Percentiles rank a stretch among this genome's conserved stretches.
Conservation (phyloP, 2,797 vertebrate genomes). For the Thaleichthys pacificus region DNA sequence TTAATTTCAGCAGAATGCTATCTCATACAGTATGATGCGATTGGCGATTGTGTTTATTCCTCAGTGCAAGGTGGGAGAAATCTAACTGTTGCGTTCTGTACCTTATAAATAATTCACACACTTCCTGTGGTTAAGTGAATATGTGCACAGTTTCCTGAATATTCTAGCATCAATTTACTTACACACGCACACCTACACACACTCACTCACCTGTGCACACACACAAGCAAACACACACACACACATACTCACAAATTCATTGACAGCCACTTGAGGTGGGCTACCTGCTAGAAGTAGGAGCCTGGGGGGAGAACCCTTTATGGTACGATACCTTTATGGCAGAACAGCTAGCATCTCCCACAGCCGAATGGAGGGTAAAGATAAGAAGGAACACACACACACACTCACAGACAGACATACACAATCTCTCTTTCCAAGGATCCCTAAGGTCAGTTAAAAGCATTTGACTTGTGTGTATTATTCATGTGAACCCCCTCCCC, state of each 20-base stretch:
- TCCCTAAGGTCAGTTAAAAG: not conserved
- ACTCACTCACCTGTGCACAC: not conserved
- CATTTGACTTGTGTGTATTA: constrained; percentile 4
- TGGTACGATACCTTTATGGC: constrained; percentile 38
- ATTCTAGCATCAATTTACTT: constrained; percentile 15
- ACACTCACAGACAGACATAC: not conserved
- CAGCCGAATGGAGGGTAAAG: not conserved
- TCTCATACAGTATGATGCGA: too few relatives aligned
- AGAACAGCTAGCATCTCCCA: constrained; percentile 30
- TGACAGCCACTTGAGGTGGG: constrained; percentile 6
- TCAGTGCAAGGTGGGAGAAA: too few relatives aligned
- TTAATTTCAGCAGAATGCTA: not conserved
- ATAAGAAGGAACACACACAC: not conserved
- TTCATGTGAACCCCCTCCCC: not conserved
- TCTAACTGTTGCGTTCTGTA: not conserved
- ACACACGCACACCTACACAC: constrained; percentile 10
- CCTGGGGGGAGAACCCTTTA: constrained; percentile 17
- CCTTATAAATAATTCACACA: not conserved
- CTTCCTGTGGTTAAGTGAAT: constrained; percentile 16
- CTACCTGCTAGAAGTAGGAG: too few relatives aligned
- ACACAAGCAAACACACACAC: not conserved
- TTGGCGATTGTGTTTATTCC: too few relatives aligned
- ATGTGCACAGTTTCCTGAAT: constrained; percentile 25
- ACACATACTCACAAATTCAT: not conserved
- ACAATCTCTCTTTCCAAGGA: not conserved